These are phyloP conservation scores for Morone saxatilis DNA, from an alignment of 2,113 vertebrate species.

Conservation along the genomic window DNA sequence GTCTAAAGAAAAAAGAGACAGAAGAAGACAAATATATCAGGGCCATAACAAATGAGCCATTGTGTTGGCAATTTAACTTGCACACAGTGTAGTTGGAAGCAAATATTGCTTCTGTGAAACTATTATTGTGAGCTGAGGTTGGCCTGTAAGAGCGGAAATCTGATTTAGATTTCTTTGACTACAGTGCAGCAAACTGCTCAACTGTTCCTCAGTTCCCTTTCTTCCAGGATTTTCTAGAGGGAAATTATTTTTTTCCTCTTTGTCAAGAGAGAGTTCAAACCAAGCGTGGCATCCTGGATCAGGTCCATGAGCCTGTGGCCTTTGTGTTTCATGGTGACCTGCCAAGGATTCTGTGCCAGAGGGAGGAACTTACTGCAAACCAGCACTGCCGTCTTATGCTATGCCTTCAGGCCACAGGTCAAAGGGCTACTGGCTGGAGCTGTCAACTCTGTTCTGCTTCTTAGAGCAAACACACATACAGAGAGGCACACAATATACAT, in stretches of 20 bases:
- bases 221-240: constrained; percentile 46
- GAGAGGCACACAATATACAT: background rate
- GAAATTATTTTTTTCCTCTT: constrained; percentile 33
- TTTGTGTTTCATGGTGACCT: constrained; percentile 64
- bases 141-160: constrained; percentile 45
- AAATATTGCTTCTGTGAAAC: constrained; percentile 68
- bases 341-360: constrained; percentile 62
- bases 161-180: constrained; percentile 54
- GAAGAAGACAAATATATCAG: constrained; percentile 87
- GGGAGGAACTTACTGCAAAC: constrained; percentile 51
- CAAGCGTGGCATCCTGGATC: constrained; percentile 63
- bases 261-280: constrained; percentile 60
- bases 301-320: constrained; percentile 62
- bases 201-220: constrained; percentile 37
- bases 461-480: constrained; percentile 17
- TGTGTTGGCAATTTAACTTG: constrained; percentile 74
- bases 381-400: constrained; percentile 38
- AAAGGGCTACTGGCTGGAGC: constrained; percentile 55
- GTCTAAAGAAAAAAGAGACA: constrained; percentile 67
- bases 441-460: constrained; percentile 43
- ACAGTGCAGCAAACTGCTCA: constrained; percentile 30
- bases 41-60: constrained; percentile 86
- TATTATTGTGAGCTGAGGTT: constrained; percentile 54
- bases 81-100: constrained; percentile 55
- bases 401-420: constrained; percentile 52